Percentiles rank a stretch among this genome's conserved stretches.
These are phyloP conservation scores for Aviceda subcristata DNA, from an alignment of 2,113 vertebrate genomes.

Conservation along the genomic window DNA sequence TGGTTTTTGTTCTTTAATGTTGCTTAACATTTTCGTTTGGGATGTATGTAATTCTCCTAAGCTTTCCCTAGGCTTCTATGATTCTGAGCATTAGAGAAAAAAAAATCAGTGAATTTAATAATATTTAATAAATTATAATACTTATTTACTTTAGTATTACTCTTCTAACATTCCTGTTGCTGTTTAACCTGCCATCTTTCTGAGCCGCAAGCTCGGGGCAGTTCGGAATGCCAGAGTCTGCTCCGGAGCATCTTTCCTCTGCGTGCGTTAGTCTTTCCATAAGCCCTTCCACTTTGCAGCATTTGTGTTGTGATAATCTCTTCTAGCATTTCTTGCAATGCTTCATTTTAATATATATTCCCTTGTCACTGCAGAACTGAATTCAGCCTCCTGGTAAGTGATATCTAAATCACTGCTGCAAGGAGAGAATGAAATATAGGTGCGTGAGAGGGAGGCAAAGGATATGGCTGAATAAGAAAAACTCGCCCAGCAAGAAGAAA, in stretches of 20 bases:
- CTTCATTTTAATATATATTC: slow-evolving; percentile 40
- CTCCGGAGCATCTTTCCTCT: not conserved
- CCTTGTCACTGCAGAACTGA: not conserved
- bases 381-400: slow-evolving; percentile 11
- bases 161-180: not conserved
- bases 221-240: not conserved
- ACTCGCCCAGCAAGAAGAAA: not conserved
- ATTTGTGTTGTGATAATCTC: not conserved
- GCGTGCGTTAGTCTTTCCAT: not conserved
- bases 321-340: not conserved
- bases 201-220: not conserved
- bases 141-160: not conserved
- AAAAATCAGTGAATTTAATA: not conserved
- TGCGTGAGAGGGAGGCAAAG: not conserved
- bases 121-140: not conserved
- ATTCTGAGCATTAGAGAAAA: not conserved
- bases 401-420: slow-evolving; percentile 10
- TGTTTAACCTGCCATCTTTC: not conserved
- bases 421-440: not conserved
- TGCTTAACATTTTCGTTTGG: not conserved
- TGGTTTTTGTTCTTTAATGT: not conserved
- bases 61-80: not conserved
- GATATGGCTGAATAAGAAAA: not conserved
- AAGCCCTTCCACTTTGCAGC: not conserved
- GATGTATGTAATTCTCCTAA: not conserved